phyloP scores from a whole-genome alignment of 2,888 invertebrate genomes.

The Anaspis maculata region DNA sequence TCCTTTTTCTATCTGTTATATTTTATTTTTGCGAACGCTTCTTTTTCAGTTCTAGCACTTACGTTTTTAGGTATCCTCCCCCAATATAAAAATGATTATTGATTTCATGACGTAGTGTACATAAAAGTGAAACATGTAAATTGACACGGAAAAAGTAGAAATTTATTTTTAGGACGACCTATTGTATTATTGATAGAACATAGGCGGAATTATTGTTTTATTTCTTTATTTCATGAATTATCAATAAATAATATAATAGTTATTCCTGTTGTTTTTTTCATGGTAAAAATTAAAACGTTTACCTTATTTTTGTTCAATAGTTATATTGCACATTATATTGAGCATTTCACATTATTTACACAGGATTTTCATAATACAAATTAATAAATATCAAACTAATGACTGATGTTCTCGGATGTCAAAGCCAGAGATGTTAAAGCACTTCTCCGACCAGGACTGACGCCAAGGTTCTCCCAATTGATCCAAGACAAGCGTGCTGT shows the following conservation, averaged over 20 bases:
- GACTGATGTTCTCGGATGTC: constrained; percentile 53
- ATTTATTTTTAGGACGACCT: constrained; percentile 19
- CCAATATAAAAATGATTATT: no score
- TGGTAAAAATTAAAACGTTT: constrained; percentile 2
- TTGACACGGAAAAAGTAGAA: constrained; percentile 15
- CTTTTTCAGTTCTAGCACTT: no score
- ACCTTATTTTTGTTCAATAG: constrained; percentile 1
- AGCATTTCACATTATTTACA: no score
- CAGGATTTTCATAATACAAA: neutral
- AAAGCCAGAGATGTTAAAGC: constrained; percentile 73
- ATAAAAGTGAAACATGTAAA: constrained; percentile 27
- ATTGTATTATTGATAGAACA: constrained; percentile 19
- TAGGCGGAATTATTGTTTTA: constrained; percentile 28
- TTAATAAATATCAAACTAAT: constrained; percentile 17
- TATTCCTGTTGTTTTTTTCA: no score
- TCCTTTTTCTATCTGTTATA: neutral
- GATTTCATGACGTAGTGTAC: constrained; percentile 26
- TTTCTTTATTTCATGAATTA: constrained; percentile 31
- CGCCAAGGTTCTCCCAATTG: constrained; percentile 97
- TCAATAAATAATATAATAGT: constrained; percentile 23
- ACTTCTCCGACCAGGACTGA: constrained; percentile 80
- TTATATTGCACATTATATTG: constrained; percentile 13
- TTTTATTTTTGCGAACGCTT: neutral
- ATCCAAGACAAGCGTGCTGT: constrained; percentile 97
- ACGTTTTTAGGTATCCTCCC: no score